Percentiles rank a stretch among this genome's conserved stretches.
phyloP scores from a whole-genome alignment of 2,113 vertebrate species.

The Podilymbus podiceps region DNA sequence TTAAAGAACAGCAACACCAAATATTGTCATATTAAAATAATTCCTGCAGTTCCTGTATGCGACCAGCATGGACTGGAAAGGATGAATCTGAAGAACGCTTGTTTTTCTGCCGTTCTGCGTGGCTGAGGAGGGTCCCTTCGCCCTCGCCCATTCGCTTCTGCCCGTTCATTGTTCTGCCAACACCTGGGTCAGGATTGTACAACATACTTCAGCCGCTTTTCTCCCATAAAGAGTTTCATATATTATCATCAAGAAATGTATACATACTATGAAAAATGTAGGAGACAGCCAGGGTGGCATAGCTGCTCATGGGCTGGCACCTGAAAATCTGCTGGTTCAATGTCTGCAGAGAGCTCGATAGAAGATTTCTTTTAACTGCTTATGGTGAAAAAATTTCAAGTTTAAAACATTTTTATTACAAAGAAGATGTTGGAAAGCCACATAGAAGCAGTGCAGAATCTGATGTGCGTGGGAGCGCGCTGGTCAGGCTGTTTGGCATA shows the following conservation, averaged over 20 bases:
- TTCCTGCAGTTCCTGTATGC: neutral
- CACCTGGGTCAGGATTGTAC: neutral
- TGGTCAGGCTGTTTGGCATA: neutral
- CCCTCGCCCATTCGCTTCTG: neutral
- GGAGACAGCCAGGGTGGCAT: no score
- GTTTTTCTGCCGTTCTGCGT: neutral
- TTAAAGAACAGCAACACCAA: neutral
- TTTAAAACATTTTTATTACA: neutral
- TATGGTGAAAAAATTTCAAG: neutral
- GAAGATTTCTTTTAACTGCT: neutral
- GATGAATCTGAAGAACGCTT: neutral
- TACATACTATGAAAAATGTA: neutral
- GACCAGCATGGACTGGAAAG: accelerated
- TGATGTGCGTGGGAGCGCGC: neutral
- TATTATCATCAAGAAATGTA: no score
- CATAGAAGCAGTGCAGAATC: neutral
- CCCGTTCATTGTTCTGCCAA: neutral
- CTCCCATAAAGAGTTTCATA: neutral
- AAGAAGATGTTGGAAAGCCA: neutral
- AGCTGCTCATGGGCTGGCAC: neutral
- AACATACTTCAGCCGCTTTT: neutral
- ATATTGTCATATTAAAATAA: neutral
- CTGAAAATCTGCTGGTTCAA: neutral
- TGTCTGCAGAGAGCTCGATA: neutral
- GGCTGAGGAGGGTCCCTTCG: neutral